Conservation (phyloP, 2,888 invertebrate genomes). For the Cheilosia grossa region DNA sequence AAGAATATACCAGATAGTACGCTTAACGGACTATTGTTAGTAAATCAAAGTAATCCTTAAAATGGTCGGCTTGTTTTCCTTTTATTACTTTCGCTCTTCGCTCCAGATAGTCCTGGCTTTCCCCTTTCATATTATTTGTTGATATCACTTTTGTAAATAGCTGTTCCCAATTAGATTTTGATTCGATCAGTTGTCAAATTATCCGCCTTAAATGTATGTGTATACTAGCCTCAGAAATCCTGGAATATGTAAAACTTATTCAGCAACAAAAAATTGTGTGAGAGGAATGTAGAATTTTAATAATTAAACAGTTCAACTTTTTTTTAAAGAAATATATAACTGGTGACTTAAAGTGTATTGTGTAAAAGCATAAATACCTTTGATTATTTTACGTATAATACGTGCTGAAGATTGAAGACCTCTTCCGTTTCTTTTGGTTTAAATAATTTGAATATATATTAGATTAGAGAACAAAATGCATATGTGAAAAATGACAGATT, state of each 20-base stretch:
- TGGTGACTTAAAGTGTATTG: conserved; percentile 49
- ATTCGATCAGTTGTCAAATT: background rate
- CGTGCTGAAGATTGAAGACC: too few species aligned
- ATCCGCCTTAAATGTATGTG: conserved; percentile 17
- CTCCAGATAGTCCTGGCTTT: background rate
- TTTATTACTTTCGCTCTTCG: background rate
- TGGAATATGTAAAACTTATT: conserved; percentile 4
- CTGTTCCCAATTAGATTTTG: background rate
- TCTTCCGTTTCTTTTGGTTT: too few species aligned
- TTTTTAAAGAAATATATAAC: background rate
- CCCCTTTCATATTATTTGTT: background rate
- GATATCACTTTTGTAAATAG: conserved; percentile 51
- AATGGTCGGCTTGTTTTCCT: background rate
- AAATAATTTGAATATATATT: background rate
- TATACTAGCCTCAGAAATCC: conserved; percentile 30
- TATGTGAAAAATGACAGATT: background rate
- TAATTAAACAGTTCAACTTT: background rate
- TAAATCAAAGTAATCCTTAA: conserved; percentile 32
- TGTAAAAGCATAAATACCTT: conserved; percentile 25
- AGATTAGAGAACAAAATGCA: conserved; percentile 1
- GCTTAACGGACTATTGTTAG: conserved; percentile 32
- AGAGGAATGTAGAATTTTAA: conserved; percentile 13
- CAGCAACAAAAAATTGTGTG: conserved; percentile 1
- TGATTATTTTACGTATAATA: background rate
- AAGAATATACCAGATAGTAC: background rate